Conservation (phyloP, 2,113 vertebrate species). For the Osmerus eperlanus region DNA sequence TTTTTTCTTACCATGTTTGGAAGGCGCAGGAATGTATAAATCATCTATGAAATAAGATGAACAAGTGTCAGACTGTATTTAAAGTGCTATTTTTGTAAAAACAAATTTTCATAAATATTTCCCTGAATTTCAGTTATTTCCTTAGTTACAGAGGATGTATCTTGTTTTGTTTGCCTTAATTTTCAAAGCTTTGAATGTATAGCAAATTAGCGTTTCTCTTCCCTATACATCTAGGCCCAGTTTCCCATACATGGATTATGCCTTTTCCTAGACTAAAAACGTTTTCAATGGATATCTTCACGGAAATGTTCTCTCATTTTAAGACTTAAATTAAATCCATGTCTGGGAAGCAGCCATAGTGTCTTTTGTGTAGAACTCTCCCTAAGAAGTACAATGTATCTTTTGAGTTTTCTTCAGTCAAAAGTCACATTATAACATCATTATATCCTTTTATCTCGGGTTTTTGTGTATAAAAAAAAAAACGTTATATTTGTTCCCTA, state of each 20-base stretch:
- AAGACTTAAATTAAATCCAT: no score
- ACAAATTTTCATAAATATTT: conserved; percentile 11
- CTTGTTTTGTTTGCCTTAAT: conserved; percentile 47
- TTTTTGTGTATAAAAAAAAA: neutral
- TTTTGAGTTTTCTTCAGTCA: no score
- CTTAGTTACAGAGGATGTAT: conserved; percentile 14
- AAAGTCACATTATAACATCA: no score
- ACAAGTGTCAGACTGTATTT: neutral
- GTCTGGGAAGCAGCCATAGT: no score
- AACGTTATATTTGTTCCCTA: neutral
- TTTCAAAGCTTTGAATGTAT: conserved; percentile 60
- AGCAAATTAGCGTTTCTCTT: conserved; percentile 2
- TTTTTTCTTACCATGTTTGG: neutral
- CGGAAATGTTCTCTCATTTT: no score
- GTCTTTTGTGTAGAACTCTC: no score
- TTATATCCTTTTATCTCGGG: no score
- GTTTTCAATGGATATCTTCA: no score
- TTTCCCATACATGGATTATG: neutral
- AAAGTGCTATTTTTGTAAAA: neutral
- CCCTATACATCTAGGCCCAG: neutral
- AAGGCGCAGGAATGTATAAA: neutral
- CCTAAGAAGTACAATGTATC: no score
- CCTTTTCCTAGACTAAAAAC: no score
- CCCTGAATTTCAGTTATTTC: conserved; percentile 1
- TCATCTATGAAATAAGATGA: neutral